Conservation (phyloP, 2,797 vertebrate genomes). For the Propithecus perrieri region DNA sequence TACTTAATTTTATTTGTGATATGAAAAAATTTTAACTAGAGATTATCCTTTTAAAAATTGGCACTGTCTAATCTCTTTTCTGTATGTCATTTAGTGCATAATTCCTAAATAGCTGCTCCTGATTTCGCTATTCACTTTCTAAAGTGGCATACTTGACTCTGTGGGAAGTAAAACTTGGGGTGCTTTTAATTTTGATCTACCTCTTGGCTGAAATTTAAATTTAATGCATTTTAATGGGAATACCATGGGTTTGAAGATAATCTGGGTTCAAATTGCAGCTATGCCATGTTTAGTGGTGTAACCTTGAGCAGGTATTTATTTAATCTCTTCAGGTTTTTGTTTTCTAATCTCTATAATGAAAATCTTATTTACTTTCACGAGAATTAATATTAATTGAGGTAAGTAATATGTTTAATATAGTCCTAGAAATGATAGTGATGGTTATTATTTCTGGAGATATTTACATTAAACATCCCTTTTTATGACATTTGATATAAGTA, state of each 20-base stretch:
- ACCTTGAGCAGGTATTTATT: background rate
- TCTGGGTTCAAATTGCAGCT: background rate
- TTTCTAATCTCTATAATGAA: conserved; percentile 26
- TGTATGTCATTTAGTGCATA: background rate
- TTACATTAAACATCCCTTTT: background rate
- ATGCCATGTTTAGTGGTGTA: background rate
- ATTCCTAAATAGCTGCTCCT: background rate
- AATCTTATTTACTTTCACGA: background rate
- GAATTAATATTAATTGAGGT: conserved; percentile 18
- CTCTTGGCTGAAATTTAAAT: conserved; percentile 40
- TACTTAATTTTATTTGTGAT: conserved; percentile 44
- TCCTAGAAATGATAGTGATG: conserved; percentile 45
- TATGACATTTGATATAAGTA: conserved; percentile 12
- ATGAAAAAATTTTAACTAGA: conserved; percentile 14
- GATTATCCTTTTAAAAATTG: conserved; percentile 13
- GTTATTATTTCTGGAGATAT: background rate
- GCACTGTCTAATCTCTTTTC: background rate
- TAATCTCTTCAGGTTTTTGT: conserved; percentile 15
- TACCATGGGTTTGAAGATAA: background rate
- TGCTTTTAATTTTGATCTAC: conserved; percentile 29
- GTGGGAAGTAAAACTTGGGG: background rate
- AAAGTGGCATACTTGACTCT: background rate
- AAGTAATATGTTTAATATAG: background rate
- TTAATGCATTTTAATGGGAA: conserved; percentile 16
- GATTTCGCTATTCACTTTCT: background rate